These are phyloP conservation scores for Acanthopagrus latus DNA, from an alignment of 2,797 vertebrate species.

Conservation along the genomic window DNA sequence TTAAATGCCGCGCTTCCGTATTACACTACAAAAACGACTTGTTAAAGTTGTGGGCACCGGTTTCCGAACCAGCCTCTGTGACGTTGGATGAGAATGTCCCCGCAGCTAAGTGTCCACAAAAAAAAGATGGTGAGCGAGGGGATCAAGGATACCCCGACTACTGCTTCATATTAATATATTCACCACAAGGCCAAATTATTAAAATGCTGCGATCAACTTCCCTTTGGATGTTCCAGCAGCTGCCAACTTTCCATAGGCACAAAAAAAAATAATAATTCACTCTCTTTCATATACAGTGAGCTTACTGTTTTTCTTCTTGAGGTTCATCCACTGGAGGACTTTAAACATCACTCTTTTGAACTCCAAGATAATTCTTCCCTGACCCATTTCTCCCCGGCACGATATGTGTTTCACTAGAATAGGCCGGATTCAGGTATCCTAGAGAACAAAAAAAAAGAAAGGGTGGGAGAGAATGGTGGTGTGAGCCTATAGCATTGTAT, in stretches of 20 bases:
- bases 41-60: conserved; percentile 37
- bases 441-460: conserved; percentile 55
- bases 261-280: background rate
- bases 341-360: conserved; percentile 59
- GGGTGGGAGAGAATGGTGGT: conserved; percentile 28
- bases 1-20: conserved; percentile 63
- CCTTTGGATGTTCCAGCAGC: conserved; percentile 10
- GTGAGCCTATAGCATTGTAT: conserved; percentile 67
- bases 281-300: conserved; percentile 21
- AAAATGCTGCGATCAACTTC: conserved; percentile 29
- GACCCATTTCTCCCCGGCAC: conserved; percentile 50
- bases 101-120: conserved; percentile 14
- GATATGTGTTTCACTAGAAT: conserved; percentile 43
- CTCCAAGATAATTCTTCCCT: conserved; percentile 50
- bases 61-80: conserved; percentile 48
- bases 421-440: conserved; percentile 63
- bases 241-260: conserved; percentile 23
- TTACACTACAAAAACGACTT: conserved; percentile 53
- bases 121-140: conserved; percentile 13
- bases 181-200: conserved; percentile 41
- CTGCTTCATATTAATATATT: conserved; percentile 52
- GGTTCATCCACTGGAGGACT: conserved; percentile 35
- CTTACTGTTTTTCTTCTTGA: conserved; percentile 20
- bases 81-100: conserved; percentile 27
- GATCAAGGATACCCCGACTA: conserved; percentile 25